Base-by-base conservation (phyloP, 2,888 invertebrate species). In the Drosophila rellima region DNA sequence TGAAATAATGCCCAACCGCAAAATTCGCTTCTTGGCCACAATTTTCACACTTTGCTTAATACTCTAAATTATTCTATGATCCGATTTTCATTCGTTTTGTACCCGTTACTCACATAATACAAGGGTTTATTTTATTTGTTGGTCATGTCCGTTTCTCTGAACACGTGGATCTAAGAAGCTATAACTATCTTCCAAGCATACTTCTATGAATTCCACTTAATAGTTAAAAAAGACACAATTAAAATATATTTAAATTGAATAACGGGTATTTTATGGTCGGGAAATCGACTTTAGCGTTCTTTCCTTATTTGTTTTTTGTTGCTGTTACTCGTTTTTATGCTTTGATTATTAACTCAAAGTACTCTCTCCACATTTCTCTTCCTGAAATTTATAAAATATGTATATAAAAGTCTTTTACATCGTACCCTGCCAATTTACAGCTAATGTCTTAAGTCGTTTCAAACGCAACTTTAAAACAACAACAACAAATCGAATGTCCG, bases 381-480 rank as follows among this genome's bases (percentile, higher is more conserved):
- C n/a, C 55, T 35, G 26, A 56, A 13, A 39, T 48, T 48, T 59
- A 17, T 18, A 51, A 60, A 60, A 61, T 31, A 62, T 70, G 67
- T 55, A 50, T 71, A 42, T 55, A 33, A 51, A 59, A 66, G 26
- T 62, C 37, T 75, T 48, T 64, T 42, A 61, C 42, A 39, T 42
- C 55, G 56, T 54, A 60, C 44, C 61, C 56, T 63, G 65, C 45
- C 62, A 63, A 66, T 59, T 84, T 61, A 51, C 82, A 84, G 83
- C 87, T 78, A 84, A 84, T 84, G 83, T 87, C 78, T 78, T 84
- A 80, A 67, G 82, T 69, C 84, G 87, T 56, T 74, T 84, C 47
- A 82, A 78, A 69, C 79, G 80, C 71, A 83, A 77, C 26, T 55
- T 65, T 44, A 57, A 59, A 26, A 65, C 64, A 63, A 62, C 40